A percentile compares a stretch with the other conserved stretches of the same genome.
These are phyloP conservation scores for Regulus satrapa DNA, from an alignment of 2,113 vertebrate species.

Conservation along the genomic window DNA sequence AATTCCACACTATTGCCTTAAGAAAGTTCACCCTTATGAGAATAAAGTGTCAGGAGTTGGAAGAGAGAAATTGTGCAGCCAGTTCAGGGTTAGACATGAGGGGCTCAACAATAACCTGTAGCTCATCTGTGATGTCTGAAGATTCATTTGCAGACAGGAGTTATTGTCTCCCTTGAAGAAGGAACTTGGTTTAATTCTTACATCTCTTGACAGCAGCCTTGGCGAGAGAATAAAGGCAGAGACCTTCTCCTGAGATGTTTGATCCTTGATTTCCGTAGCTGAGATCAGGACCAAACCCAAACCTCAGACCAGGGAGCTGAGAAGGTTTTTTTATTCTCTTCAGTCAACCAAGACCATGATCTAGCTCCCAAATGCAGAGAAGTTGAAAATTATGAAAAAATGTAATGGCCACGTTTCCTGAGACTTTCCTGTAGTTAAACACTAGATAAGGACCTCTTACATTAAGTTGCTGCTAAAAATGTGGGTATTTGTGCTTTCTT, in stretches of 20 bases:
- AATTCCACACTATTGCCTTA: background rate
- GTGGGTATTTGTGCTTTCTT: background rate
- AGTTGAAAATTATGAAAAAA: background rate
- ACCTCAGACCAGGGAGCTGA: background rate
- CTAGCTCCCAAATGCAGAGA: background rate
- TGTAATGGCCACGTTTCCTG: background rate
- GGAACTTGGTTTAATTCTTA: background rate
- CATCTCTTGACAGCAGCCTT: slow-evolving; percentile 26
- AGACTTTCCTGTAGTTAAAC: background rate
- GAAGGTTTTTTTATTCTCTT: background rate
- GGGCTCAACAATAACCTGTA: background rate
- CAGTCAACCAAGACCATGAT: background rate
- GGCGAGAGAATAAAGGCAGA: slow-evolving; percentile 37
- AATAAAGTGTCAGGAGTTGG: background rate
- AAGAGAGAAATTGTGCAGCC: background rate
- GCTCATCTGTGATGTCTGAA: background rate
- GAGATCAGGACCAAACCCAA: background rate
- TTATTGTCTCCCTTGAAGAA: slow-evolving; percentile 18
- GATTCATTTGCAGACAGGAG: slow-evolving; percentile 7
- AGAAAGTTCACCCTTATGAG: background rate
- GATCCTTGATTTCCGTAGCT: slow-evolving; percentile 19
- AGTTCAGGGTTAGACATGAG: background rate
- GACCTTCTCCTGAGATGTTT: slow-evolving; percentile 21
- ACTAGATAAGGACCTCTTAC: background rate
- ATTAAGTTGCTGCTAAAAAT: background rate